Base-by-base conservation (phyloP, 2,888 invertebrate species). In the Volucella inanis region DNA sequence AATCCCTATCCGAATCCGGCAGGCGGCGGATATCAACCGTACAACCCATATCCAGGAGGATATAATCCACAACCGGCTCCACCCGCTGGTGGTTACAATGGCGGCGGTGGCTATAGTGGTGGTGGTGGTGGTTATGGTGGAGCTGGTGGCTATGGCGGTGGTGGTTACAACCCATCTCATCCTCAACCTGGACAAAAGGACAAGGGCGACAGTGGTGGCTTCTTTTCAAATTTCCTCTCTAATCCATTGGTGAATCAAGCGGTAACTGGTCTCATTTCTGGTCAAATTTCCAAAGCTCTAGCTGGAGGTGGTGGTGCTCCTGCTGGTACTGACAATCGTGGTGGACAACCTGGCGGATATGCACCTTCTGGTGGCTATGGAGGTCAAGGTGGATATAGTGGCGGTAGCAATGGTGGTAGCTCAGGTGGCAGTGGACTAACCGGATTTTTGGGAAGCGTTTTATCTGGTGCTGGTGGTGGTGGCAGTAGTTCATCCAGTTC, bases 241-340 rank as follows among this genome's bases (percentile, higher is more conserved):
- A 91, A 90, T 87, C 92, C 92, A 79, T 89, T 90, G 75, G 91
- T 92, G 61, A 90, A 89, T 89, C 90, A 91, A 87, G 92, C 92
- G 31, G 90, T 92, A 45, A 89, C 90, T 77, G 92, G 92, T 78
- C 89, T 92, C 62, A 90, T 92, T 89, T 90, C 92, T 59, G 91
- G 91, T 54, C 92, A 92, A 89, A 90, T 92, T 59, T 89, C 91
- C 50, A 92, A 92, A 79, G 88, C 90, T 43, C 87, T 92, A 22
- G 89, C 91, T 61, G 91, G 92, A 1, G 91, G 92, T 8, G 90
- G 90, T 11, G 88, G 88, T 12, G 81, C 87, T 22, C 71, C 74
- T 38, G 81, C 82, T 8, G 87, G 75, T 0, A 88, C 88, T 6
- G 89, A 89, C 0, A 88, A 88, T 55, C 88, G 89, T n/a, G 89